These are phyloP conservation scores for Lepisosteus oculatus DNA, from an alignment of 2,113 vertebrate genomes.

Conservation along the genomic window DNA sequence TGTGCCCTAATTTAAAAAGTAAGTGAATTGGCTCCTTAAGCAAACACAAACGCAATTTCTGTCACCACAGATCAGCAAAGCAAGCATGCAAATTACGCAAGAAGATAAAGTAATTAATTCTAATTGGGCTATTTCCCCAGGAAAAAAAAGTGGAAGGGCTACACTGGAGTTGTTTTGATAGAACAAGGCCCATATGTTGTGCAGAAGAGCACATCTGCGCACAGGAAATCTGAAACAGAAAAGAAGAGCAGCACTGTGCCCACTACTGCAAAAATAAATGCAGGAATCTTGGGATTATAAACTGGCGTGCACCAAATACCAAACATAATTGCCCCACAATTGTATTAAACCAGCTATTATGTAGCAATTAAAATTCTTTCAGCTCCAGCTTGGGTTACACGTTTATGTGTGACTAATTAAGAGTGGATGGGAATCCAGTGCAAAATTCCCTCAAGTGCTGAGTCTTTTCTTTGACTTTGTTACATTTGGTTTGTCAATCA, in stretches of 20 bases:
- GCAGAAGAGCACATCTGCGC: slow-evolving; percentile 53
- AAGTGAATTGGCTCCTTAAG: neutral
- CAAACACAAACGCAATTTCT: neutral
- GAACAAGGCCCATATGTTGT: slow-evolving; percentile 48
- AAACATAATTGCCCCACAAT: slow-evolving; percentile 60
- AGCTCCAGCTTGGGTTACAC: slow-evolving; percentile 50
- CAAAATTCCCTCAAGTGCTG: slow-evolving; percentile 41
- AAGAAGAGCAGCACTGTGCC: slow-evolving; percentile 11
- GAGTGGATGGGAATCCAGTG: slow-evolving; percentile 50
- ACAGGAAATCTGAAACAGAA: slow-evolving; percentile 37
- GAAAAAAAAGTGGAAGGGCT: slow-evolving; percentile 29
- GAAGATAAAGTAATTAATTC: slow-evolving; percentile 45
- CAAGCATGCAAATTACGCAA: slow-evolving; percentile 29
- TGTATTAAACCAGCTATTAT: slow-evolving; percentile 64
- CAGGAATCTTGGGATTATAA: slow-evolving; percentile 38
- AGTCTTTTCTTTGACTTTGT: slow-evolving; percentile 43
- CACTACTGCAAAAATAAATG: slow-evolving; percentile 30
- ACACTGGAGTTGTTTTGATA: slow-evolving; percentile 43
- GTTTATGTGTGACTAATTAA: slow-evolving; percentile 59
- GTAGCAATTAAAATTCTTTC: slow-evolving; percentile 60
- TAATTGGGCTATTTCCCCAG: slow-evolving; percentile 52
- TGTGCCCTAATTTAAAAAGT: slow-evolving; percentile 4
- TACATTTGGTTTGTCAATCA: slow-evolving; percentile 53
- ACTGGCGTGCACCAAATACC: slow-evolving; percentile 55
- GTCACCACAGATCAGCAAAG: slow-evolving; percentile 12